Percentiles rank a stretch among this genome's conserved stretches.
phyloP scores from a whole-genome alignment of 2,113 vertebrate species.

The Eulemur macaco region DNA sequence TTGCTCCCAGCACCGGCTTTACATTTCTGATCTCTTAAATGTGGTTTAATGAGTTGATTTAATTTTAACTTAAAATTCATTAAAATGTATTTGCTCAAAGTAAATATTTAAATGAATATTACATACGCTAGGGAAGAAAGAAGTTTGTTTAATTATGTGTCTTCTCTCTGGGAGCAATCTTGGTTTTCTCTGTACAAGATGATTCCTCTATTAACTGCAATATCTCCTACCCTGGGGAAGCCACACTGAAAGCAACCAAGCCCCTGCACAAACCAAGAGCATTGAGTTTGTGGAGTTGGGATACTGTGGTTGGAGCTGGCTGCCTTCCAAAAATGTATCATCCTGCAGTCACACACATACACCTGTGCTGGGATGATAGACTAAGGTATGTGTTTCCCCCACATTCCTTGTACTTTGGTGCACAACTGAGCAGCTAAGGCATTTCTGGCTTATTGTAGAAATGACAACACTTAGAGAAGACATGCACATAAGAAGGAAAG shows the following conservation, averaged over 20 bases:
- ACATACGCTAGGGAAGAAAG: neutral
- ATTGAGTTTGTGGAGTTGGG: accelerated
- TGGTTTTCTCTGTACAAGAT: neutral
- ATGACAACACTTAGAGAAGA: neutral
- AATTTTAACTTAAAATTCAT: conserved; percentile 73
- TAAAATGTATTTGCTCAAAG: conserved; percentile 69
- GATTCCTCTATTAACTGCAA: neutral
- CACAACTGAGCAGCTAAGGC: neutral
- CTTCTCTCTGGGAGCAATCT: neutral
- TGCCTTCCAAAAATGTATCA: accelerated
- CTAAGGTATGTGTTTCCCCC: neutral
- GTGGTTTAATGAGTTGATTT: conserved; percentile 69
- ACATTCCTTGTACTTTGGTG: neutral
- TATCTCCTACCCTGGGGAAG: neutral
- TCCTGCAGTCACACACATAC: too few relatives aligned
- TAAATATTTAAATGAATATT: conserved; percentile 75
- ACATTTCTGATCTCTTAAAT: conserved; percentile 47
- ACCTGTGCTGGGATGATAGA: neutral
- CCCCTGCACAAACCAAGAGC: neutral
- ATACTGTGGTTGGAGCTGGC: neutral
- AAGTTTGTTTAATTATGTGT: neutral
- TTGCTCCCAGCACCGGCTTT: neutral
- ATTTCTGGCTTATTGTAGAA: neutral
- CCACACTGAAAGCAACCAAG: accelerated
- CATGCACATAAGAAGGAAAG: neutral